These are phyloP conservation scores for Arctia plantaginis DNA, from an alignment of 2,888 invertebrate species.

Conservation along the genomic window DNA sequence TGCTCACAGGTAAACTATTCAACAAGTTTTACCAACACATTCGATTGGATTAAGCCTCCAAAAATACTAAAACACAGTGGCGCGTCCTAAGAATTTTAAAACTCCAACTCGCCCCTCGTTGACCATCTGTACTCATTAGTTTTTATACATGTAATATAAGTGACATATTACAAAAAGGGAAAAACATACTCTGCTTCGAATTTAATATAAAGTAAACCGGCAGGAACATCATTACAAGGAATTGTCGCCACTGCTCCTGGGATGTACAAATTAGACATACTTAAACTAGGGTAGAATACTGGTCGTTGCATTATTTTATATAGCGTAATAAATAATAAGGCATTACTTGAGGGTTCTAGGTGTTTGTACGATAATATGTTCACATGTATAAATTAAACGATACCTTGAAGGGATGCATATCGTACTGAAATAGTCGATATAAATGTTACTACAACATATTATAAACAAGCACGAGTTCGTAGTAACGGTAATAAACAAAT, in stretches of 20 bases:
- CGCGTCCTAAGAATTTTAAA: neutral
- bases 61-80: slow-evolving; percentile 30
- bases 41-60: slow-evolving; percentile 21
- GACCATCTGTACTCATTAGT: neutral
- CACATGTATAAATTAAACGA: neutral
- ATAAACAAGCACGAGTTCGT: neutral
- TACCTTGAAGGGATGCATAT: slow-evolving; percentile 15
- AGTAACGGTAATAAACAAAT: neutral
- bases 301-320: slow-evolving; percentile 41
- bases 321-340: slow-evolving; percentile 18
- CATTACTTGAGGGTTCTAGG: slow-evolving; percentile 12
- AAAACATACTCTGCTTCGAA: neutral
- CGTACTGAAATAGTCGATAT: slow-evolving; percentile 3
- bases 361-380: slow-evolving; percentile 27
- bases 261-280: slow-evolving; percentile 32
- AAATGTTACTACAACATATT: slow-evolving; percentile 3
- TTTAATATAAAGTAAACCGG: neutral
- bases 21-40: neutral
- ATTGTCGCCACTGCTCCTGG: neutral
- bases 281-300: slow-evolving; percentile 51
- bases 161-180: neutral
- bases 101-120: neutral
- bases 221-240: neutral
- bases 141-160: neutral
- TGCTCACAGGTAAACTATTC: slow-evolving; percentile 28